These are phyloP conservation scores for Sciurus carolinensis DNA, from an alignment of 2,797 vertebrate species.

Conservation along the genomic window DNA sequence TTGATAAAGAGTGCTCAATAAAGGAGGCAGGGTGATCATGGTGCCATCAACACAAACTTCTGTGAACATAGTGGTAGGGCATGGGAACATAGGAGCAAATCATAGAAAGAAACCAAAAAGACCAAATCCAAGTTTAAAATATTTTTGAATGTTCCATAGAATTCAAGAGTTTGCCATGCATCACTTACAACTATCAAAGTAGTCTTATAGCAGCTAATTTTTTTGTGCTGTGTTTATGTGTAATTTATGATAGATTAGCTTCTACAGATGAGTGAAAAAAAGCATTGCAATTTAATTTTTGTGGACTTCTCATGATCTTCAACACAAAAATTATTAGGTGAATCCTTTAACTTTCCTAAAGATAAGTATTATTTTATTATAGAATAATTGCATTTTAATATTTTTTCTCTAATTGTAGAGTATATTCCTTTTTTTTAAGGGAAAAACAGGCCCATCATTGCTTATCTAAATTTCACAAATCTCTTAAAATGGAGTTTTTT, in stretches of 20 bases:
- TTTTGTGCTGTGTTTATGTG: not conserved
- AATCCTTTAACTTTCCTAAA: not conserved
- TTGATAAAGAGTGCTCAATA: not conserved
- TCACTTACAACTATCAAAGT: constrained; percentile 49
- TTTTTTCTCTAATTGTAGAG: not conserved
- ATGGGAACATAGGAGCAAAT: not conserved
- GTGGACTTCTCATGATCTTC: not conserved
- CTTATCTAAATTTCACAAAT: constrained; percentile 9
- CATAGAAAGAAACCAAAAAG: not conserved
- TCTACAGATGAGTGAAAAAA: not conserved
- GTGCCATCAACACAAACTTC: not conserved
- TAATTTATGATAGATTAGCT: constrained; percentile 13
- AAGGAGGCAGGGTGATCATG: not conserved
- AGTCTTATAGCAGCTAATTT: not conserved
- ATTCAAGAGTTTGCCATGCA: not conserved
- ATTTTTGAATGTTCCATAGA: not conserved
- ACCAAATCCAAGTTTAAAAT: not conserved
- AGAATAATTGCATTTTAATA: constrained; percentile 14
- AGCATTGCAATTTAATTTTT: not conserved
- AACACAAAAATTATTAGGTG: not conserved
- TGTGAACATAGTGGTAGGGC: not conserved
- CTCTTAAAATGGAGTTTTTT: not conserved
- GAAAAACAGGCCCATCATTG: not conserved
- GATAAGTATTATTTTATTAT: not conserved
- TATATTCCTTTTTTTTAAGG: not conserved